phyloP scores from a whole-genome alignment of 2,797 vertebrate species.

The Esox masquinongy region DNA sequence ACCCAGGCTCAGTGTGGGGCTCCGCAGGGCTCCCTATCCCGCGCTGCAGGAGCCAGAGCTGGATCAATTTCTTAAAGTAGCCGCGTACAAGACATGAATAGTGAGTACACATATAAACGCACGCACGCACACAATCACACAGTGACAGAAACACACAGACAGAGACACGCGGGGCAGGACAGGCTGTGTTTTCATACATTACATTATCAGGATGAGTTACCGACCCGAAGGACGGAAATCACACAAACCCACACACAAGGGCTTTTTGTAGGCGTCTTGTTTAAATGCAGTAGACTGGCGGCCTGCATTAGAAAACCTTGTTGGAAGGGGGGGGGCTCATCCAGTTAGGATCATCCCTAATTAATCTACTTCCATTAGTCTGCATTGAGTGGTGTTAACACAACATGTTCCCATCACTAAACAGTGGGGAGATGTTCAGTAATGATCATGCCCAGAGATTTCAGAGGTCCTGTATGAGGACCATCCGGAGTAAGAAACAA shows the following conservation, averaged over 20 bases:
- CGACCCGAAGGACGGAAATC: constrained; percentile 13
- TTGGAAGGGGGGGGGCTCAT: too few relatives aligned
- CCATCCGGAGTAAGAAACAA: too few relatives aligned
- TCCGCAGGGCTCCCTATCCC: neutral
- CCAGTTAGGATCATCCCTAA: too few relatives aligned
- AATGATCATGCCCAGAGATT: too few relatives aligned
- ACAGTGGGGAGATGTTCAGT: too few relatives aligned
- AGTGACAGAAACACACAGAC: neutral
- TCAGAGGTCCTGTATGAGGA: too few relatives aligned
- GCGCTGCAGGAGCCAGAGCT: constrained; percentile 28
- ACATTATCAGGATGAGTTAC: constrained; percentile 28
- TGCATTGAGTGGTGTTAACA: too few relatives aligned
- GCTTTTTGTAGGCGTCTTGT: constrained; percentile 19
- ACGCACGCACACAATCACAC: neutral
- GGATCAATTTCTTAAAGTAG: constrained; percentile 31
- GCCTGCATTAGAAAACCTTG: neutral
- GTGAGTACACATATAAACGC: constrained; percentile 33
- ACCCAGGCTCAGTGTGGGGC: neutral
- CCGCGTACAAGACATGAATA: constrained; percentile 28
- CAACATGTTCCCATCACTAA: too few relatives aligned
- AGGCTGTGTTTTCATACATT: constrained; percentile 23
- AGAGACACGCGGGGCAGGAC: neutral
- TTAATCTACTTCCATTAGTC: too few relatives aligned
- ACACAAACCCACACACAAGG: neutral
- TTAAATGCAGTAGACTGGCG: constrained; percentile 11